Conservation (phyloP, 2,797 vertebrate species). For the Paedocypris micromegethes region DNA sequence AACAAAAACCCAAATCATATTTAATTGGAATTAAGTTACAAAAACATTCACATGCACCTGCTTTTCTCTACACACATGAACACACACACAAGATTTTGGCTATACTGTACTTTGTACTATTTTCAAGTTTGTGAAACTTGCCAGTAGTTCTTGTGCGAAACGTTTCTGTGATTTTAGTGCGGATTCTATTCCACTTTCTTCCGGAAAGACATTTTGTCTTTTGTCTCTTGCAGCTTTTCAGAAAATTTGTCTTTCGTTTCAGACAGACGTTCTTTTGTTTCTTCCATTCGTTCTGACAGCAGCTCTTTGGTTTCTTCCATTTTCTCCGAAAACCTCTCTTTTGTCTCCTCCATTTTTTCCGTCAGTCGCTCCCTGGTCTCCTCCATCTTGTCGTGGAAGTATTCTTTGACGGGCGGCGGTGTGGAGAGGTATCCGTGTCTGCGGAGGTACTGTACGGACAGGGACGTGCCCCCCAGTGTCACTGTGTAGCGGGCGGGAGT, state of each 20-base stretch:
- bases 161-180: background rate
- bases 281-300: constrained; percentile 63
- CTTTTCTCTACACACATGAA: constrained; percentile 33
- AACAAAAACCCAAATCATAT: no score
- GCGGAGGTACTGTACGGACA: constrained; percentile 86
- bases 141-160: background rate
- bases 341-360: constrained; percentile 90
- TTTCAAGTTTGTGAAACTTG: constrained; percentile 13
- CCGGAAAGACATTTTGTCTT: constrained; percentile 80
- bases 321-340: constrained; percentile 73
- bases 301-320: constrained; percentile 78
- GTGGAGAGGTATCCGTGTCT: constrained; percentile 85
- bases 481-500: constrained; percentile 90
- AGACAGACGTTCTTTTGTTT: constrained; percentile 79
- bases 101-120: background rate
- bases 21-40: no score
- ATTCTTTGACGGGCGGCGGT: constrained; percentile 87
- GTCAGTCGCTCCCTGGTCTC: constrained; percentile 84
- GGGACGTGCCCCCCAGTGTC: constrained; percentile 89
- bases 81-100: constrained; percentile 27
- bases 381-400: constrained; percentile 93
- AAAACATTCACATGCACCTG: constrained; percentile 14
- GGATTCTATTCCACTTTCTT: constrained; percentile 62
- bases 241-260: constrained; percentile 58
- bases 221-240: constrained; percentile 77